A percentile compares a stretch with the other conserved stretches of the same genome.
Conservation (phyloP, 2,113 vertebrate genomes). For the Crypturellus undulatus region DNA sequence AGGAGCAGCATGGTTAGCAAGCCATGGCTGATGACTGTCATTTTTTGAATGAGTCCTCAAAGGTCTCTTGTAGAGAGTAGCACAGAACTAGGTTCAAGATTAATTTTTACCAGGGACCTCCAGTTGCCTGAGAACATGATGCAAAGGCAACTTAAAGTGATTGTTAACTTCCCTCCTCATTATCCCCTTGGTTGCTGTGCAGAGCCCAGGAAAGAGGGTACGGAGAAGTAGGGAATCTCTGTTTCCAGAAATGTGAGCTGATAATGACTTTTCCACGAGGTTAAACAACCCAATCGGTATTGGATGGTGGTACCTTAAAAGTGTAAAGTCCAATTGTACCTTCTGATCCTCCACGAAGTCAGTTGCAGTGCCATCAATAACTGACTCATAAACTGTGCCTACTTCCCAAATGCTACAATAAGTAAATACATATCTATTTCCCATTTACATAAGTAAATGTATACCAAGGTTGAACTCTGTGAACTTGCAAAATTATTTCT, state of each 20-base stretch:
- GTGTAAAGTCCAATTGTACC: conserved; percentile 65
- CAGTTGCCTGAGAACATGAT: conserved; percentile 52
- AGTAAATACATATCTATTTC: conserved; percentile 61
- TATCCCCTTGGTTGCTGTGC: conserved; percentile 2
- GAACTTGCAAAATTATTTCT: conserved; percentile 26
- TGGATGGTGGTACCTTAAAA: conserved; percentile 40
- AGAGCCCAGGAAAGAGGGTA: conserved; percentile 4
- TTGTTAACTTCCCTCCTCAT: conserved; percentile 22
- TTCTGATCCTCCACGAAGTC: conserved; percentile 41
- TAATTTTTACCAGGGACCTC: conserved; percentile 34
- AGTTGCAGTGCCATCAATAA: conserved; percentile 75
- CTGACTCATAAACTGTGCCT: conserved; percentile 62
- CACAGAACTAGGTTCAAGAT: conserved; percentile 3
- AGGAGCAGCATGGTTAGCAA: not conserved
- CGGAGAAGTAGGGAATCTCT: conserved; percentile 23
- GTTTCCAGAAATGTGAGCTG: not conserved
- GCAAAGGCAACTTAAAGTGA: conserved; percentile 52
- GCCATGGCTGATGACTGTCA: not conserved
- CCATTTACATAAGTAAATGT: conserved; percentile 65
- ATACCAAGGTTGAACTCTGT: not conserved
- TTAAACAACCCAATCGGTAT: conserved; percentile 56
- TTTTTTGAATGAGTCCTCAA: not conserved
- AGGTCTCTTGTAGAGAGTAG: not conserved
- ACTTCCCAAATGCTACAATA: conserved; percentile 62
- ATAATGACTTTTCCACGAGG: conserved; percentile 45